Conservation (phyloP, 2,888 invertebrate species). For the Calameuta pallipes region DNA sequence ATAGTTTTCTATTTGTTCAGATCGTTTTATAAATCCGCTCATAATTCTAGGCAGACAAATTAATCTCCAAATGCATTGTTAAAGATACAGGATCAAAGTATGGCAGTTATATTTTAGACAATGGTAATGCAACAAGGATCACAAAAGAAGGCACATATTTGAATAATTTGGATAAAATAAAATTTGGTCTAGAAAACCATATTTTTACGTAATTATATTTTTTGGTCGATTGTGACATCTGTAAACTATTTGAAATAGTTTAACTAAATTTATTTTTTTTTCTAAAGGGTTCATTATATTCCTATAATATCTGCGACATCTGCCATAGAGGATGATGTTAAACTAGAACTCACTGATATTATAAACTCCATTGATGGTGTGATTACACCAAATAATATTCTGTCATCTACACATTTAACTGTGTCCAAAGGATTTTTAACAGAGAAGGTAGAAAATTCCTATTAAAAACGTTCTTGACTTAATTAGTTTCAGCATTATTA, state of each 20-base stretch:
- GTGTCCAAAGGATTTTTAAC: neutral
- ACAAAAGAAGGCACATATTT: neutral
- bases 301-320: slow-evolving; percentile 3
- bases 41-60: neutral
- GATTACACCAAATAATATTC: neutral
- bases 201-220: neutral
- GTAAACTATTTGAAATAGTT: neutral
- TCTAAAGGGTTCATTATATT: neutral
- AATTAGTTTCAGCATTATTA: neutral
- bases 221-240: neutral
- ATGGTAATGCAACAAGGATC: neutral
- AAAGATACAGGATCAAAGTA: neutral
- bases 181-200: neutral
- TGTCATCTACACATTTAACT: neutral
- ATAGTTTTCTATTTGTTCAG: neutral
- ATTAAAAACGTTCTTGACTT: neutral
- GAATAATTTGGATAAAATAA: slow-evolving; percentile 2
- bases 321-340: neutral
- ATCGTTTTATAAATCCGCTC: neutral
- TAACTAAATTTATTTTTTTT: neutral
- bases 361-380: neutral
- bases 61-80: neutral
- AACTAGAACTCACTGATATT: neutral
- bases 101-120: neutral
- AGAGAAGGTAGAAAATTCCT: neutral